Evolutionary conservation across 2,888 invertebrate species (phyloP), one percentile per base, ranked within the genome.

Genomic region (Folsomia candida): DNA sequence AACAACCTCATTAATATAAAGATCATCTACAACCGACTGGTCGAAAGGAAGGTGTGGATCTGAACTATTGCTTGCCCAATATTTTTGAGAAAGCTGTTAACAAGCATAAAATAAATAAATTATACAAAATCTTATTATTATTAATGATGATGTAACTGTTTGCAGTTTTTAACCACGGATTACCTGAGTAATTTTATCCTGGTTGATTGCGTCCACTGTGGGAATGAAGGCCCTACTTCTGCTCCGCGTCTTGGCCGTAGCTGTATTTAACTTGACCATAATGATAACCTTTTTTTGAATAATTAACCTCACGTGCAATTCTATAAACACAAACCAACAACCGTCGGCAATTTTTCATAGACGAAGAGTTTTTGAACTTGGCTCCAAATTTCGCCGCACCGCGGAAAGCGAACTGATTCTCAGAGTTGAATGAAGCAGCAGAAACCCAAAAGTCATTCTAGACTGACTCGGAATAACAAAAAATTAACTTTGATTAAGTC

Each of bases 51-150:
- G 83, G 85, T 92, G 92, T 2, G 87, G 85, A 11, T 87, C 87
- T 68, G 87, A 86, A 0, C 92, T 91, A 82, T 92, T 90, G 0
- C 94, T 93, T 0, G 94, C 91, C 97, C 97, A 97, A 83, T 94
- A 94, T 82, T 93, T 90, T 74, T 90, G 90, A 1, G 97, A 94
- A 28, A 97, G 86, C 94, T 96, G 63, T 86, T 84, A 76, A 62
- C 22, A 61, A 25, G 69, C 71, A n/a, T n/a, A n/a, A n/a, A n/a
- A n/a, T 67, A 37, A 61, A 61, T 61, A 6, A 57, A 57, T 57
- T 6, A 9, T 11, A 47, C 47, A 11, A n/a, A n/a, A 62, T 9
- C 9, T 37, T 6, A 3, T 14, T 6, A 62, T n/a, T 51, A 2
- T 24, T 3, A 51, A 51, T 4, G n/a, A 29, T 24, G 9, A 14